Percentiles rank a stretch among this genome's conserved stretches.
Evolutionary conservation across 2,113 vertebrate species (phyloP).

Genomic region (Erythrocercus mccallii): DNA sequence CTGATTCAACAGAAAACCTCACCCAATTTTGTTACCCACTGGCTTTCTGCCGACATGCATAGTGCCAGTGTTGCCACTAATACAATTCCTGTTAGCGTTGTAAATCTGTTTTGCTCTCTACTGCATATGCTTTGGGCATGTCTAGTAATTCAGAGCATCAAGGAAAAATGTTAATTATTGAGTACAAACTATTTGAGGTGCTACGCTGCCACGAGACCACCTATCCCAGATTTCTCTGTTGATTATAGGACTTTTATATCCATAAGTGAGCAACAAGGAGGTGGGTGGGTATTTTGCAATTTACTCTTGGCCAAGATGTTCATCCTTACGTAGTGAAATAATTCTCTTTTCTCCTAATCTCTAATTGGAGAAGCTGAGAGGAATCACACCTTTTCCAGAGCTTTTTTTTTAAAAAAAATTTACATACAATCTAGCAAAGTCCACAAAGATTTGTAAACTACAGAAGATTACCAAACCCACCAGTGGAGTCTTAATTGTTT

Average conservation of each 20-base stretch:
- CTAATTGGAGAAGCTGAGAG: not conserved
- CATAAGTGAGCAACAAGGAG: slow-evolving; percentile 12
- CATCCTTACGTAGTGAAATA: slow-evolving; percentile 3
- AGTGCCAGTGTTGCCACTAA: not conserved
- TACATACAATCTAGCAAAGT: not conserved
- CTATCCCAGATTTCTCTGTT: slow-evolving; percentile 1
- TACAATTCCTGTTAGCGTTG: not conserved
- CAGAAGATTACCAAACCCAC: not conserved
- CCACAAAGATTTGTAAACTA: not conserved
- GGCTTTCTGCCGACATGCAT: not conserved
- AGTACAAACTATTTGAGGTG: slow-evolving; percentile 17
- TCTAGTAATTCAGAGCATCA: slow-evolving; percentile 45
- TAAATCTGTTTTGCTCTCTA: slow-evolving; percentile 11
- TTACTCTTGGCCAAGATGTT: slow-evolving; percentile 36
- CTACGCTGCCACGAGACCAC: not conserved
- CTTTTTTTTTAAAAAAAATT: not conserved
- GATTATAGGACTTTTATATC: slow-evolving; percentile 31
- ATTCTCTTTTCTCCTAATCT: not conserved
- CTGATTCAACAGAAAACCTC: not conserved
- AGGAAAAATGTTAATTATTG: slow-evolving; percentile 42
- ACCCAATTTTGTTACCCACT: not conserved
- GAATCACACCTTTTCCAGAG: not conserved
- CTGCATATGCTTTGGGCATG: slow-evolving; percentile 28
- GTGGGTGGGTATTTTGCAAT: slow-evolving; percentile 33
- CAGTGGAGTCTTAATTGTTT: not conserved